Conservation (phyloP, 2,888 invertebrate species). For the Spisula subtruncata region DNA sequence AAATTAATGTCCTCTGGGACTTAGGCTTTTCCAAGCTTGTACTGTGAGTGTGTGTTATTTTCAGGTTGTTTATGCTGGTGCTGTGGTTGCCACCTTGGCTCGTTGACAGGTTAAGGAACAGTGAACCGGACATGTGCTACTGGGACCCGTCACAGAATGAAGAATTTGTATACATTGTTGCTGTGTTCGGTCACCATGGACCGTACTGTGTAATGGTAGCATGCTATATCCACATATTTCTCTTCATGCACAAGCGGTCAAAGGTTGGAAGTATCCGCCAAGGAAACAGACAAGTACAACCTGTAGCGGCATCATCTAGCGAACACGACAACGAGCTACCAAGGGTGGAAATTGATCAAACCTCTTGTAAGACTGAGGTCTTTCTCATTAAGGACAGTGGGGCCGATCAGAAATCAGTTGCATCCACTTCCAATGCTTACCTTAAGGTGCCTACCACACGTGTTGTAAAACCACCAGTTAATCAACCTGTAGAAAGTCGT, state of each 20-base stretch:
- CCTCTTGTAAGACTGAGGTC: not conserved
- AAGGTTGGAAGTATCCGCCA: conserved; percentile 8
- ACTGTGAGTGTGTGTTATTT: conserved; percentile 28
- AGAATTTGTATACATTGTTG: conserved; percentile 83
- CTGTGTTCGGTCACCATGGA: conserved; percentile 84
- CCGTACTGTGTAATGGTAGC: conserved; percentile 79
- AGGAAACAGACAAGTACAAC: not conserved
- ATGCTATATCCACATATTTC: conserved; percentile 80
- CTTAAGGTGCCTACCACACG: not conserved
- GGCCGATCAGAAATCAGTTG: not conserved
- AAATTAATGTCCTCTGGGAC: no score
- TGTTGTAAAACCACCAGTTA: no score
- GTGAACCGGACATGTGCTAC: conserved; percentile 75
- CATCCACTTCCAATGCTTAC: not conserved
- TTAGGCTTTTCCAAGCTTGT: not conserved
- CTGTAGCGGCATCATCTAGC: not conserved
- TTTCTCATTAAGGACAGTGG: not conserved
- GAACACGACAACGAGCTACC: not conserved
- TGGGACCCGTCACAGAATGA: conserved; percentile 85
- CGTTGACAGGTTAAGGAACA: conserved; percentile 78
- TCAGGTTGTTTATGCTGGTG: conserved; percentile 80
- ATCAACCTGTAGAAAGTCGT: not conserved
- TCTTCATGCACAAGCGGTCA: conserved; percentile 72
- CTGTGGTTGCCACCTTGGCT: conserved; percentile 84
- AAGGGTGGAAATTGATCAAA: not conserved